Base-by-base conservation (phyloP, 2,888 invertebrate species). In the Trisateles emortualis region DNA sequence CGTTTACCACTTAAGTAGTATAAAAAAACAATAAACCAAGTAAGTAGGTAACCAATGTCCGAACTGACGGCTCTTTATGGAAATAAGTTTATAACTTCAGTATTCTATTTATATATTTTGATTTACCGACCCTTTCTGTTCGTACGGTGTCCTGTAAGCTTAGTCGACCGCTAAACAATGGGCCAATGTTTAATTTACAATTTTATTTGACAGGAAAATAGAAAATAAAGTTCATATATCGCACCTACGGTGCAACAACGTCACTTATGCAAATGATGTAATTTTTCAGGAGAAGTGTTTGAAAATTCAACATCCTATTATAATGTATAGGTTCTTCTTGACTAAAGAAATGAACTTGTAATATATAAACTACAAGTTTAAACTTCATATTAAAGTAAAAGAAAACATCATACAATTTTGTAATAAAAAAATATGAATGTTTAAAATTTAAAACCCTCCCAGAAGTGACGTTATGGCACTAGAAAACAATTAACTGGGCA, bases 301-400 rank as follows among this genome's bases (percentile, higher is more conserved):
- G 43, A 43, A 50, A 43, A 36, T 50, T 50, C 22, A 38, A 50
- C 50, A 16, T 50, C 41, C 38, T 50, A 43, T 50, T 43, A 22
- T 14, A 50, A 11, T 35, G 11, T 13, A 42, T 49, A 43, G 32
- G 42, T 42, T 42, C 36, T 30, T 42, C 26, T 49, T 19, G 41
- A 48, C 49, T 49, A 49, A 50, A 36, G 4, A 50, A 30, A 30
- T 50, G 16, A 41, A 38, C 13, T 43, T 10, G 33, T 50, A 30
- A 43, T 43, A 43, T 11, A 14, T 17, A 43, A 43, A 50, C 50
- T 43, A 36, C 35, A 50, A 33, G 30, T 50, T 33, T 43, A 38
- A 50, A 50, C 50, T 22, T 50, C 11, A 38, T 36, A 24, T 43
- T 43, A 43, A 50, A 38, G 5, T 38, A 50, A 50, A 33, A 43